Percentiles rank a stretch among this genome's conserved stretches.
phyloP scores from a whole-genome alignment of 2,888 invertebrate genomes.

The Diachrysia chrysitis region DNA sequence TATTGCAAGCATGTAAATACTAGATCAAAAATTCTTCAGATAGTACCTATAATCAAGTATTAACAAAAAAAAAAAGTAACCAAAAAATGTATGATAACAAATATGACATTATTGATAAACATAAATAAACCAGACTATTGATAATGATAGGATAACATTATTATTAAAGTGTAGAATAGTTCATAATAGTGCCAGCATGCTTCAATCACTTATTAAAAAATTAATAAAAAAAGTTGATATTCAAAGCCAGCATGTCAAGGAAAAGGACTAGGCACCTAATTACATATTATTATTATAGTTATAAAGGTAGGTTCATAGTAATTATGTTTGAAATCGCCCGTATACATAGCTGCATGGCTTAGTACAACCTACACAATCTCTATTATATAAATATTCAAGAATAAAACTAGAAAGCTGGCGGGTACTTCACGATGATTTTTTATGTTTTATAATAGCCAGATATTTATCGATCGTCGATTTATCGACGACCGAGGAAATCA shows the following conservation, averaged over 20 bases:
- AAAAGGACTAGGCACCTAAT: no score
- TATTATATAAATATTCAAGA: background rate
- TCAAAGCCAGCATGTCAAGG: no score
- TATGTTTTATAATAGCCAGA: background rate
- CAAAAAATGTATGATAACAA: background rate
- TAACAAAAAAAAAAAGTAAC: no score
- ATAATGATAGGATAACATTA: background rate
- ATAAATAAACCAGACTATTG: background rate
- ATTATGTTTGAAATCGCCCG: slow-evolving; percentile 24
- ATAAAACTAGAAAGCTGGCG: background rate
- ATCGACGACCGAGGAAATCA: background rate
- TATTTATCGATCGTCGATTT: background rate
- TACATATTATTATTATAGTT: no score
- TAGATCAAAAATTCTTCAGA: no score
- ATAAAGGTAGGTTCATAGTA: background rate
- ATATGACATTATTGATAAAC: background rate
- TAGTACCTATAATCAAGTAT: no score
- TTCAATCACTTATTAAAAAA: no score
- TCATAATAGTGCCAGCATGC: no score
- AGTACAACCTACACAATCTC: slow-evolving; percentile 20
- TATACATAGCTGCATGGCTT: slow-evolving; percentile 21
- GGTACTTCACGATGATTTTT: background rate
- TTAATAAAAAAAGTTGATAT: no score
- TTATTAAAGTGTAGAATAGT: no score
- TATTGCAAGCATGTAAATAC: no score